Conservation (phyloP, 2,888 invertebrate species). For the Microchrysa polita region DNA sequence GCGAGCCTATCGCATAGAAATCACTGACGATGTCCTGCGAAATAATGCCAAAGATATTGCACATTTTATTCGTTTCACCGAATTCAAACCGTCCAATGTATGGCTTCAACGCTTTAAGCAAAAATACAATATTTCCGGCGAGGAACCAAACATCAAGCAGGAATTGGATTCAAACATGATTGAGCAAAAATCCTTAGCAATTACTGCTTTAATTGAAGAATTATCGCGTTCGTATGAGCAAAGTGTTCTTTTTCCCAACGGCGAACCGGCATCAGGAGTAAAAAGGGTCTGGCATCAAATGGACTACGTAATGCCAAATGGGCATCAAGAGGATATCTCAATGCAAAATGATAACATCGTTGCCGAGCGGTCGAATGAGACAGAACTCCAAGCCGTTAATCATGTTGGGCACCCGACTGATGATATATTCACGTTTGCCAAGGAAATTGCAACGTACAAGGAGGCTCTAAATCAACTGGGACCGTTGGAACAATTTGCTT, state of each 20-base stretch:
- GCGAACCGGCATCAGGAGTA: background rate
- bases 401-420: background rate
- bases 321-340: background rate
- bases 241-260: background rate
- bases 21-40: constrained; percentile 31
- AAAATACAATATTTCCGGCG: constrained; percentile 1
- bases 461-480: constrained; percentile 28
- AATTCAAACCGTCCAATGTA: background rate
- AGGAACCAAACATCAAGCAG: background rate
- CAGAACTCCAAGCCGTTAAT: no score
- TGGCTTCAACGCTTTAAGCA: constrained; percentile 19
- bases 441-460: constrained; percentile 25
- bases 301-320: background rate
- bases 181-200: background rate
- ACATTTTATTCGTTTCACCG: background rate
- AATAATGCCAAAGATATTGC: constrained; percentile 18
- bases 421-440: background rate
- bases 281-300: no score
- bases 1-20: background rate
- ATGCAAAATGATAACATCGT: background rate
- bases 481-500: constrained; percentile 41
- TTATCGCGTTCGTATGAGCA: background rate
- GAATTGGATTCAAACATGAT: background rate
- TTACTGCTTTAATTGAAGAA: background rate
- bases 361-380: background rate